Percentiles rank a stretch among this genome's conserved stretches.
phyloP scores from a whole-genome alignment of 2,113 vertebrate species.

The Ammodytes dubius region DNA sequence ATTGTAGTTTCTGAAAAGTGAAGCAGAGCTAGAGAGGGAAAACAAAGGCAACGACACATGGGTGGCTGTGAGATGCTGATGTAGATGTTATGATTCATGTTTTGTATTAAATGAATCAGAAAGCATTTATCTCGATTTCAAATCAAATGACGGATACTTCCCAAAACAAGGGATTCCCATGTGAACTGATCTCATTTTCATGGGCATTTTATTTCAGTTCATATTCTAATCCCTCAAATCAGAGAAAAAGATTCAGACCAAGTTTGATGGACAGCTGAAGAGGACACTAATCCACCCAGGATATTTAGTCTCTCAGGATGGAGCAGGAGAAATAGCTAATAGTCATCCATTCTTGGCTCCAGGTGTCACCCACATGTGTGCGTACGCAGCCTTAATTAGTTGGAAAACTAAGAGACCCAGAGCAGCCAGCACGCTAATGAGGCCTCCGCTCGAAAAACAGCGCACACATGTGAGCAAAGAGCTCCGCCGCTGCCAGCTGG shows the following conservation, averaged over 20 bases:
- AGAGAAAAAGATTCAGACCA: constrained; percentile 12
- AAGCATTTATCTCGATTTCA: constrained; percentile 8
- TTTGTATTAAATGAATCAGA: constrained; percentile 8
- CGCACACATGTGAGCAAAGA: constrained; percentile 70
- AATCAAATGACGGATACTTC: constrained; percentile 35
- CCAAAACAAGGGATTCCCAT: constrained; percentile 26
- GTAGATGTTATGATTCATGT: constrained; percentile 30
- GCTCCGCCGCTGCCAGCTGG: constrained; percentile 68
- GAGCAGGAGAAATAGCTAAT: constrained; percentile 28
- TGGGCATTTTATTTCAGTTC: background rate
- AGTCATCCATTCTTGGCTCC: constrained; percentile 61
- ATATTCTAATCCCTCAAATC: background rate
- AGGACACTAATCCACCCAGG: constrained; percentile 8
- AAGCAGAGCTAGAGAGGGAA: constrained; percentile 13
- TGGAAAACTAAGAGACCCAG: constrained; percentile 62
- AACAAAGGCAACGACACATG: constrained; percentile 34
- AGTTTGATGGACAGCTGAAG: constrained; percentile 33
- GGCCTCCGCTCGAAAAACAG: constrained; percentile 66
- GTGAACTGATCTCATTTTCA: constrained; percentile 25
- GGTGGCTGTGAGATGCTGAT: constrained; percentile 31
- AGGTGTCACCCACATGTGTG: constrained; percentile 82
- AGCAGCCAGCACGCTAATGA: constrained; percentile 76
- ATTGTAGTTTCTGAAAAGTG: constrained; percentile 22
- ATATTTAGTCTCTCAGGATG: constrained; percentile 28
- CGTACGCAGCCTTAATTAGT: constrained; percentile 65